Conservation (phyloP, 2,797 vertebrate genomes). For the Gymnodraco acuticeps region DNA sequence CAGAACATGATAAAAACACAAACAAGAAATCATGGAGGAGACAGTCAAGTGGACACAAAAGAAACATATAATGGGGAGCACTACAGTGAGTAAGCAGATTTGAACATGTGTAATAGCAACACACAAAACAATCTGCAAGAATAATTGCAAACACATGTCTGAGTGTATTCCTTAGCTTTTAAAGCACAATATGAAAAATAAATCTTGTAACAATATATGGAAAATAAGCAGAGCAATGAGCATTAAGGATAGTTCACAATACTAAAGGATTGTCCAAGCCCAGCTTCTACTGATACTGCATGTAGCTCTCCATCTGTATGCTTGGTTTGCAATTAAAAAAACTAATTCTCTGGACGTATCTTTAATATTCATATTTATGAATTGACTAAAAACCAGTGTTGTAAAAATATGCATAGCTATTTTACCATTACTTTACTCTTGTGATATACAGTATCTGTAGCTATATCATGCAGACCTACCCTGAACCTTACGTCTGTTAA, state of each 20-base stretch:
- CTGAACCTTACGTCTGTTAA: background rate
- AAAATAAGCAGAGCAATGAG: slow-evolving; percentile 46
- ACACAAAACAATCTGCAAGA: slow-evolving; percentile 60
- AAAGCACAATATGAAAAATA: slow-evolving; percentile 72
- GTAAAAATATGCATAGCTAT: background rate
- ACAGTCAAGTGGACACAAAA: too few relatives aligned
- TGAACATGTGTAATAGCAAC: slow-evolving; percentile 59
- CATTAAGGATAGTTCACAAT: slow-evolving; percentile 28
- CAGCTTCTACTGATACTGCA: background rate
- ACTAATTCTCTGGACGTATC: background rate
- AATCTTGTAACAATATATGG: slow-evolving; percentile 54
- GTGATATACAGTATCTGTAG: background rate
- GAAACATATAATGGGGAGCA: too few relatives aligned
- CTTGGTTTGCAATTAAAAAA: background rate
- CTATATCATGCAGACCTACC: too few relatives aligned
- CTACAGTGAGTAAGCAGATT: too few relatives aligned
- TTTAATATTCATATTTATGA: slow-evolving; percentile 3
- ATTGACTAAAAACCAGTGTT: background rate
- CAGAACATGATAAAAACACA: too few relatives aligned
- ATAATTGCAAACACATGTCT: slow-evolving; percentile 78
- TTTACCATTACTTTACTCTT: background rate
- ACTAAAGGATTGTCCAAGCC: slow-evolving; percentile 15
- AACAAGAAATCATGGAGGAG: too few relatives aligned
- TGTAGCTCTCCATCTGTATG: slow-evolving; percentile 5
- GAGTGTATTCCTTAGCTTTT: slow-evolving; percentile 70